Evolutionary conservation across 1,140 invertebrate genomes (phyloP), one percentile per base, ranked within the genome.

Genomic region (Neotoxoptera formosana): DNA sequence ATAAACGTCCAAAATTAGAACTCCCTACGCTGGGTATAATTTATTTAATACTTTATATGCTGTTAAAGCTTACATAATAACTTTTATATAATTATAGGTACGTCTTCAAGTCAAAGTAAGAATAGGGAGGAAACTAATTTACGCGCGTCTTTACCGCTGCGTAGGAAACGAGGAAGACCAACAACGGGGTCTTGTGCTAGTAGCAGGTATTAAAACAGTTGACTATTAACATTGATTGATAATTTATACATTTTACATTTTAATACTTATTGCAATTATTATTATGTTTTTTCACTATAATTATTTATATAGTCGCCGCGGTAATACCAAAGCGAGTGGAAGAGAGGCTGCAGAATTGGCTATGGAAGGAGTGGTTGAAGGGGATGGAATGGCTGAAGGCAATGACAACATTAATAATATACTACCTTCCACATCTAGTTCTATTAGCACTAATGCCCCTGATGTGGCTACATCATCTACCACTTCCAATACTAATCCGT

Each of bases 151-250:
- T 90, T 89, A 67, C 95, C 95, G 91, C 95, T 95, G 81, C 91
- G 91, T 93, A 86, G 91, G n/a, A 93, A 93, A 93, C 67, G 91
- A n/a, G 91, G 91, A 94, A 95, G 95, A 93, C 95, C 95, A 95
- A 97, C 96, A 95, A 97, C 97, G 96, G 97, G 97, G 96, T 97
- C 97, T 94, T 97, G 97, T 96, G 97, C 97, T 94, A 97, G 97
- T 94, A 97, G 96, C 94, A 96, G 96, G 96, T 97, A 95, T 94
- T 91, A 14, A 91, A 48, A 91, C 1, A n/a, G 21, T 21, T 14
- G 7, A 56, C 9, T 41, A 11, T 51, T 92, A 51, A 0, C 21
- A 23, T 48, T 83, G 34, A 48, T 81, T 36, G 48, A 60, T 81
- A 45, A 30, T 30, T 60, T n/a, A 67, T n/a, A n/a, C 41, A 60